Base-by-base conservation (phyloP, 2,797 vertebrate genomes). In the Ibycter americanus region DNA sequence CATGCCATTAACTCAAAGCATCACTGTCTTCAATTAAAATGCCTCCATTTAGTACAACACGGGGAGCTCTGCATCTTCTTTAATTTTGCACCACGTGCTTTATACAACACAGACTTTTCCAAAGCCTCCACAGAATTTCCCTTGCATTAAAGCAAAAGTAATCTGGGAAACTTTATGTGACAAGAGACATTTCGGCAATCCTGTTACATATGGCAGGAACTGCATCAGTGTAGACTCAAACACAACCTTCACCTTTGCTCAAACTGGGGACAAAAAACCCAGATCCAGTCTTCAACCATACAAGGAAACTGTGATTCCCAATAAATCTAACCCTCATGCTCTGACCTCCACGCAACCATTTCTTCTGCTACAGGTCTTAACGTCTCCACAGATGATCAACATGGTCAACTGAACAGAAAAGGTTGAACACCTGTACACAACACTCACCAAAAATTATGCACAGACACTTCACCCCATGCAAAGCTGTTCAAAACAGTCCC, bases 181-280 rank as follows among this genome's bases (percentile, higher is more conserved):
- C 0, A 0, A 0, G 27, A 38, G 27, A 10, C 27, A 8, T 52
- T 32, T 32, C 0, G 22, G 55, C 4, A 12, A 11, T 8, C 4
- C 2, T 3, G 32, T 47, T 25, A 76, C 49, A 23, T 9, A 34
- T 8, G 21, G 34, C 40, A 68, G 38, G 66, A 59, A 65, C 1
- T 26, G 11, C 6, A 71, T 29, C 25, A 31, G 36, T 0, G 0
- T 8, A 22, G 12, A n/a, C 31, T 25, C 31, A 34, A 56, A 55
- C 1, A 0, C 11, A n/a, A 27, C 21, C 9, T 31, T 71, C 23
- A 12, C 16, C 34, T 70, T n/a, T 46, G 20, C 27, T 70, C 34
- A 18, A 65, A 36, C 14, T 7, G 14, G 14, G 20, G 61, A 54
- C 22, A 42, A 81, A 11, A 56, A 72, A 59, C 66, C 18, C 3